Base-by-base conservation (phyloP, 2,113 vertebrate genomes). In the Anhinga rufa region DNA sequence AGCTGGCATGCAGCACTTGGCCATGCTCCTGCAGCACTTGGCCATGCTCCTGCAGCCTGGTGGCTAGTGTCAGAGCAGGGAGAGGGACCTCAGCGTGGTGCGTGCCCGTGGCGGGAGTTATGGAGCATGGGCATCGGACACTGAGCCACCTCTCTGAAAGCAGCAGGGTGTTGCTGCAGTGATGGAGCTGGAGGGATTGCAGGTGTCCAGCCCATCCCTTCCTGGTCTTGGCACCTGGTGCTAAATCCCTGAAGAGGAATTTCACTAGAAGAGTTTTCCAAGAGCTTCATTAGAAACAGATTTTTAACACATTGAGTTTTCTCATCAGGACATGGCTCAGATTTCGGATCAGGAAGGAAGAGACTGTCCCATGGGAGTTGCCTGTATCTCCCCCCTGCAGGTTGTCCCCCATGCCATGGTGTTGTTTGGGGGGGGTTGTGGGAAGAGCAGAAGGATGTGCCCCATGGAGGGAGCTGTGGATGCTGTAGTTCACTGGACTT, bases 41-140 rank as follows among this genome's bases (percentile, higher is more conserved):
- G 65, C 78, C 54, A 6, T 1, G 13, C 48, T 86, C 49, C 75
- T 51, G 34, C 80, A 68, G 72, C 65, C 74, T 6, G 9, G 6
- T 1, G 7, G 31, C 46, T 70, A 34, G 31, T 7, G 26, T 21
- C 0, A 0, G 48, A 60, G 51, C 13, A 1, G 38, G 52, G 31
- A 87, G 57, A 61, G 86, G 36, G 26, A 26, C 24, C 52, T 92
- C 31, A 12, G 17, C 8, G 2, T 14, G 28, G 10, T 68, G 13
- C 29, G 9, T 79, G 69, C 29, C 57, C 12, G 0, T 5, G 8
- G 21, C 66, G 22, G 46, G 25, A 80, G 29, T 36, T 74, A 49
- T 0, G 0, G 55, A 36, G 17, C 0, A 0, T 7, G 9, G 61
- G 12, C 38, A 17, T 7, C 6, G 3, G 48, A 48, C 10, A 3